phyloP scores from a whole-genome alignment of 2,797 vertebrate genomes.

The Fistularia commersonii region DNA sequence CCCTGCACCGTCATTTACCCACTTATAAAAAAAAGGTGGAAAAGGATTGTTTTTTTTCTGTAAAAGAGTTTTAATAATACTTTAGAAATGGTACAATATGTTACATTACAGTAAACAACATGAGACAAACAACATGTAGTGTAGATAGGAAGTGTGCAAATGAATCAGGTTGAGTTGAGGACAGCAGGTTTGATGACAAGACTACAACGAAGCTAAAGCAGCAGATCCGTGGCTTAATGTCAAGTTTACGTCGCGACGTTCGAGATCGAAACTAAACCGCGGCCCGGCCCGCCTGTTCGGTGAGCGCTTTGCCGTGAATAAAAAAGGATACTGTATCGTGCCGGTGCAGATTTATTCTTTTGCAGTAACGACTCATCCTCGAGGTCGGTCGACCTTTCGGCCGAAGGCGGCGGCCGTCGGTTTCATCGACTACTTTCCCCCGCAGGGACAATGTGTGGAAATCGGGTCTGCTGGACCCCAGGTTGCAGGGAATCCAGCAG shows the following conservation, averaged over 20 bases:
- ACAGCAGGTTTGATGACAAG: conserved; percentile 10
- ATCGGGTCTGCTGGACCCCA: conserved; percentile 11
- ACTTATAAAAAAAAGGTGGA: not conserved
- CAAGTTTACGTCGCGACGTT: conserved; percentile 17
- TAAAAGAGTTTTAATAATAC: conserved; percentile 68
- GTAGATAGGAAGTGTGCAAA: conserved; percentile 72
- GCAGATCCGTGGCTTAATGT: conserved; percentile 18
- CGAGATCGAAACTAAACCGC: not conserved
- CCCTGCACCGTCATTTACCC: not conserved
- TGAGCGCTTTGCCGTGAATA: not conserved
- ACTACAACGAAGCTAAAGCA: not conserved
- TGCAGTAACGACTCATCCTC: conserved; percentile 1
- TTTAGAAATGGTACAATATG: conserved; percentile 72
- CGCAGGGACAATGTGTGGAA: conserved; percentile 19
- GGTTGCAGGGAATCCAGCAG: conserved; percentile 21
- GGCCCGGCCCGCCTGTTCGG: no score
- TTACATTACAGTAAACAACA: conserved; percentile 70
- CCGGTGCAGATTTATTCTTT: conserved; percentile 21
- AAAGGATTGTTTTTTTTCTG: conserved; percentile 28
- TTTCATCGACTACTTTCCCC: conserved; percentile 13
- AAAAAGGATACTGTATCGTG: conserved; percentile 18
- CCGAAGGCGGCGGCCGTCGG: no score
- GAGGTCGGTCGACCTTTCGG: no score
- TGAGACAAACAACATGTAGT: conserved; percentile 66
- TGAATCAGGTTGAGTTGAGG: conserved; percentile 35